A percentile compares a stretch with the other conserved stretches of the same genome.
Evolutionary conservation across 2,113 vertebrate genomes (phyloP).

Genomic region (Pelmatolapia mariae): DNA sequence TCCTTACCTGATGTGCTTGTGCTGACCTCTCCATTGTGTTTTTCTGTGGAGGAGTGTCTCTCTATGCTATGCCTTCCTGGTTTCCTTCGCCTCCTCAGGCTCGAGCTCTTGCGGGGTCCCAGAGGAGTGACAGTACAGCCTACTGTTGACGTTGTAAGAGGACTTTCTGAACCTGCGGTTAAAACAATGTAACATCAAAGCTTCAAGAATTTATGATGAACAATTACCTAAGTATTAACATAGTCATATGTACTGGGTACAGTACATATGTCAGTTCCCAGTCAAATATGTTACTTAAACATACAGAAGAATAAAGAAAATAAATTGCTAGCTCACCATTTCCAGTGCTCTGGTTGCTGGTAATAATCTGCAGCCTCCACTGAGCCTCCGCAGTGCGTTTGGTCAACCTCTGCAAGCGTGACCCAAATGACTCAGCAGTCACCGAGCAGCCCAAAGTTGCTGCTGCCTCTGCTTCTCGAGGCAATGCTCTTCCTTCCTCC

Average conservation of each 20-base stretch:
- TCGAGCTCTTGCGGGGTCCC: slow-evolving; percentile 59
- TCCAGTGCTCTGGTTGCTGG: slow-evolving; percentile 73
- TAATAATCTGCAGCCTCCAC: slow-evolving; percentile 91
- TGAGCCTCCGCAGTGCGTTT: slow-evolving; percentile 91
- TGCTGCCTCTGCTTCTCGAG: slow-evolving; percentile 60
- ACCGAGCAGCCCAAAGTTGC: slow-evolving; percentile 77
- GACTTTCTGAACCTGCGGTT: slow-evolving; percentile 43
- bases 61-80: slow-evolving; percentile 65
- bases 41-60: slow-evolving; percentile 69
- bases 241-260: neutral
- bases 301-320: neutral
- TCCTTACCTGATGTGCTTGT: slow-evolving; percentile 82
- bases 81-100: slow-evolving; percentile 71
- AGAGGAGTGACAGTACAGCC: neutral
- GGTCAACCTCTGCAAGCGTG: slow-evolving; percentile 79
- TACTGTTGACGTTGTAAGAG: neutral
- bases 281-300: neutral
- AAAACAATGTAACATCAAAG: neutral
- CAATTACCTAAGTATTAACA: neutral
- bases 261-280: neutral
- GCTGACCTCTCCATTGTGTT: slow-evolving; percentile 81
- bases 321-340: slow-evolving; percentile 64
- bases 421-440: slow-evolving; percentile 73
- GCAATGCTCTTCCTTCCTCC: slow-evolving; percentile 49
- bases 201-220: neutral